These are phyloP conservation scores for Labrus mixtus DNA, from an alignment of 2,113 vertebrate genomes.

Conservation along the genomic window DNA sequence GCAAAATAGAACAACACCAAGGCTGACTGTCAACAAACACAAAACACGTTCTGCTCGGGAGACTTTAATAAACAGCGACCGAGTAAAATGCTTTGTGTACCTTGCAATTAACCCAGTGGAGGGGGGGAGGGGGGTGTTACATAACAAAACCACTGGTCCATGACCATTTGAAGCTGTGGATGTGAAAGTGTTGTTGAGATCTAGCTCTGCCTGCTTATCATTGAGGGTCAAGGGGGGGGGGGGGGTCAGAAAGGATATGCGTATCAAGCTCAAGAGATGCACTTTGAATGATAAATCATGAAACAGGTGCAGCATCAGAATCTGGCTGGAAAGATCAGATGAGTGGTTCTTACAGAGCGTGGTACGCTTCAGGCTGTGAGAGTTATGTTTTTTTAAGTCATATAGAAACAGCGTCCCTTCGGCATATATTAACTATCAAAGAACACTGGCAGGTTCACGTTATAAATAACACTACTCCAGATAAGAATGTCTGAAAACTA, in stretches of 20 bases:
- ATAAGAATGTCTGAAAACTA: no score
- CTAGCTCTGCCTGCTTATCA: neutral
- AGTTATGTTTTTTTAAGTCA: no score
- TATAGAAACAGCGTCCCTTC: neutral
- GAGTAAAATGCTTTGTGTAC: neutral
- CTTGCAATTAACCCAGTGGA: neutral
- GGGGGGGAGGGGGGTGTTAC: neutral
- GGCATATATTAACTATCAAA: no score
- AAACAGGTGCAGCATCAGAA: neutral
- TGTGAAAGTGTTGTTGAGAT: neutral
- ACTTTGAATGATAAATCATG: neutral
- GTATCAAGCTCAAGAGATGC: neutral
- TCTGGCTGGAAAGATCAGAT: neutral
- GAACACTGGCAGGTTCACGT: no score
- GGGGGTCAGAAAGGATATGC: neutral
- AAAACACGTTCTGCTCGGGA: neutral
- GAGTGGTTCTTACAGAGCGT: no score
- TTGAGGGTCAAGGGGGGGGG: neutral
- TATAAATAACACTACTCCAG: no score
- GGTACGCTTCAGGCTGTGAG: no score
- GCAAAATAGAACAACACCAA: neutral
- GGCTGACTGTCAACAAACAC: neutral
- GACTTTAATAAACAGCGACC: neutral
- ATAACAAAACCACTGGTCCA: neutral
- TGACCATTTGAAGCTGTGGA: constrained; percentile 1